A percentile compares a stretch with the other conserved stretches of the same genome.
phyloP scores from a whole-genome alignment of 1,140 invertebrate species.

The Rhynchophorus ferrugineus region DNA sequence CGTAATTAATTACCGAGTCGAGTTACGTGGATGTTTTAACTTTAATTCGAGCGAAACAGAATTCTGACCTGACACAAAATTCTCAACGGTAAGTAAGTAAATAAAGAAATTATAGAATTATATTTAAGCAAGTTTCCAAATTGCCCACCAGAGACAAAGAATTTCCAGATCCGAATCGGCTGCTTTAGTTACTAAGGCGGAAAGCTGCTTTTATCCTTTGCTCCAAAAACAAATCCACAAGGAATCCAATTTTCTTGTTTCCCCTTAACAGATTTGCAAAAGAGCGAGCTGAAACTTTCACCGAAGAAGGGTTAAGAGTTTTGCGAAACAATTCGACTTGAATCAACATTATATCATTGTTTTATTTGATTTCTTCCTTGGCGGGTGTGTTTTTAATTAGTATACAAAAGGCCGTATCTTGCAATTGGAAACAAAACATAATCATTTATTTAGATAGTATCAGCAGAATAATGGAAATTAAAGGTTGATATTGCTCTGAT shows the following conservation, averaged over 20 bases:
- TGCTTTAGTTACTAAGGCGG: background rate
- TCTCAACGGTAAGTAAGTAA: too few species aligned
- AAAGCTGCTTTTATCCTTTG: background rate
- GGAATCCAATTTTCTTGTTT: background rate
- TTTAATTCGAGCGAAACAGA: too few species aligned
- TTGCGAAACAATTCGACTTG: background rate
- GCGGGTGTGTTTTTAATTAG: too few species aligned
- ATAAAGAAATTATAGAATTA: background rate
- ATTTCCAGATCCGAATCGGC: background rate
- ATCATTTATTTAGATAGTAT: too few species aligned
- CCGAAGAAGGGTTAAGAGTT: background rate
- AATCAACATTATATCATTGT: background rate
- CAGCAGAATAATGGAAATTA: too few species aligned
- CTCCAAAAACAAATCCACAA: background rate
- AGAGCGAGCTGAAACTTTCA: background rate
- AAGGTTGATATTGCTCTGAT: too few species aligned
- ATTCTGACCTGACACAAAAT: too few species aligned
- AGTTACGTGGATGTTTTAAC: too few species aligned
- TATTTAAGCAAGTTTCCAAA: background rate
- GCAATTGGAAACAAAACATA: too few species aligned
- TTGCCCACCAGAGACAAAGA: background rate
- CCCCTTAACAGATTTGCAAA: background rate
- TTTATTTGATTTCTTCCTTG: too few species aligned
- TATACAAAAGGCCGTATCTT: too few species aligned
- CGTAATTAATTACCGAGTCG: too few species aligned